phyloP scores from a whole-genome alignment of 2,797 vertebrate genomes.

The Lepilemur ruficaudatus region DNA sequence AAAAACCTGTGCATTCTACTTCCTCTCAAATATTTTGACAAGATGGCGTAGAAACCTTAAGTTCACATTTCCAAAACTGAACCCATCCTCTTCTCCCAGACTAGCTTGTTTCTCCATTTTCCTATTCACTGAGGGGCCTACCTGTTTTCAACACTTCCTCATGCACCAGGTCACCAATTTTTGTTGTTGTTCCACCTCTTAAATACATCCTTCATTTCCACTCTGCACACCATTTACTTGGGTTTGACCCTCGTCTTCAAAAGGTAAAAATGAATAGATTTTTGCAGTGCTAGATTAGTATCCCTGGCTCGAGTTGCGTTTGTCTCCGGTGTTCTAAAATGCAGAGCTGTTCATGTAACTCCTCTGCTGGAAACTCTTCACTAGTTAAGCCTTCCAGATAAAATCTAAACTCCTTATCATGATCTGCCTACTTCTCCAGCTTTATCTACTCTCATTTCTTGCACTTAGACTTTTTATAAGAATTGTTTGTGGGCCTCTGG shows the following conservation, averaged over 20 bases:
- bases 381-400: not conserved
- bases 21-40: not conserved
- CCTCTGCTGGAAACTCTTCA: not conserved
- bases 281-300: not conserved
- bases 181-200: not conserved
- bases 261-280: not conserved
- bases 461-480: not conserved
- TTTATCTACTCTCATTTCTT: not conserved
- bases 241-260: not conserved
- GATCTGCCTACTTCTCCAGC: not conserved
- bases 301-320: not conserved
- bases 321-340: not conserved
- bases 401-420: not conserved
- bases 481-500: not conserved
- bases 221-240: not conserved
- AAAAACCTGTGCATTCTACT: not conserved
- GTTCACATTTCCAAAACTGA: not conserved
- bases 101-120: not conserved
- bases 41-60: not conserved
- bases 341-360: not conserved
- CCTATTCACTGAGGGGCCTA: not conserved
- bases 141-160: not conserved
- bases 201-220: not conserved
- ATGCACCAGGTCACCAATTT: not conserved
- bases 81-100: not conserved